These are phyloP conservation scores for Scalopus aquaticus DNA, from an alignment of 2,113 vertebrate species.

Conservation along the genomic window DNA sequence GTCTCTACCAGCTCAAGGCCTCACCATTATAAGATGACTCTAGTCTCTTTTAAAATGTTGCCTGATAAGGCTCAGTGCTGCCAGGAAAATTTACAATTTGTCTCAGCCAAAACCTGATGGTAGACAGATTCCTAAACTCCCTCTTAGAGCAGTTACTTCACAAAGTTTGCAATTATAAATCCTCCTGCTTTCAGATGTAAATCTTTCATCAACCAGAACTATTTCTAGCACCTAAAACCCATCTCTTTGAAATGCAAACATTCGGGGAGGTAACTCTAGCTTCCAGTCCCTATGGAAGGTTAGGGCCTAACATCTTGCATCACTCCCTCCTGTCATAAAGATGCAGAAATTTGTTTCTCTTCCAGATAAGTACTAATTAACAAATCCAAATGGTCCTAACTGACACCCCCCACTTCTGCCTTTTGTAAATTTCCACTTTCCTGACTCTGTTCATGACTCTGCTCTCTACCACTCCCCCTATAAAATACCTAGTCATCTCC, in stretches of 20 bases:
- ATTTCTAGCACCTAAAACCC: not conserved
- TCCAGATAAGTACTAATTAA: constrained; percentile 6
- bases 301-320: not conserved
- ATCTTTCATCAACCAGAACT: not conserved
- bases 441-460: not conserved
- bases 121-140: no score
- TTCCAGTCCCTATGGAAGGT: not conserved
- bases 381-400: not conserved
- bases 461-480: not conserved
- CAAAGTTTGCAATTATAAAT: not conserved
- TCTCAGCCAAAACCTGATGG: not conserved
- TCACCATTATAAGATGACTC: not conserved
- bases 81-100: not conserved
- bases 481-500: not conserved
- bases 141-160: not conserved
- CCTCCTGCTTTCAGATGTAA: not conserved
- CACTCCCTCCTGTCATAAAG: not conserved
- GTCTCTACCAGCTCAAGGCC: not conserved
- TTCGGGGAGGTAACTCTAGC: not conserved
- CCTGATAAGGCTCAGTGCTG: not conserved
- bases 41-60: not conserved
- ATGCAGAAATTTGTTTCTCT: not conserved
- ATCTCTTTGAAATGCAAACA: not conserved
- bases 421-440: not conserved
- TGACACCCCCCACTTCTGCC: not conserved